These are phyloP conservation scores for Sturmia bella DNA, from an alignment of 2,888 invertebrate species.

Conservation along the genomic window DNA sequence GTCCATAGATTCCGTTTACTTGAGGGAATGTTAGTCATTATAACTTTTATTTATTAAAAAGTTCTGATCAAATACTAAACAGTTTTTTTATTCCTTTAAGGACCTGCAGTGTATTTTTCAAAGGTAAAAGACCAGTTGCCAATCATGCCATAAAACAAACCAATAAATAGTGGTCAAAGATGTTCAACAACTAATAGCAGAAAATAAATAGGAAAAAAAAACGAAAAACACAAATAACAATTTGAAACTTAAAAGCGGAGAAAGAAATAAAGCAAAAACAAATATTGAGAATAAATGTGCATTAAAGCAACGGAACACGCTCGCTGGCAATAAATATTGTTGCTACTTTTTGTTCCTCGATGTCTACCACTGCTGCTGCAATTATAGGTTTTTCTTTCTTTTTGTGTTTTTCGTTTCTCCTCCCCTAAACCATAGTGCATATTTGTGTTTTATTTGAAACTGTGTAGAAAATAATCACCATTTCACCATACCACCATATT, in stretches of 20 bases:
- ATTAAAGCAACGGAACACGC: slow-evolving; percentile 76
- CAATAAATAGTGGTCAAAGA: slow-evolving; percentile 71
- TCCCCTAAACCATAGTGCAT: slow-evolving; percentile 8
- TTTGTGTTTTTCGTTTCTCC: not conserved
- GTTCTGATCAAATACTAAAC: too few relatives aligned
- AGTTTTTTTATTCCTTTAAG: not conserved
- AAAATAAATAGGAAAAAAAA: slow-evolving; percentile 22
- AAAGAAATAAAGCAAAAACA: not conserved
- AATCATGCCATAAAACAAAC: slow-evolving; percentile 73
- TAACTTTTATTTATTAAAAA: too few relatives aligned
- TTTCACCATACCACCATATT: too few relatives aligned
- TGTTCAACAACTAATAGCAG: slow-evolving; percentile 55
- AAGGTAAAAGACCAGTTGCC: slow-evolving; percentile 72
- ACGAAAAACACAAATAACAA: slow-evolving; percentile 33
- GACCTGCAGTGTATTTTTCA: slow-evolving; percentile 26
- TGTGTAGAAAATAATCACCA: slow-evolving; percentile 78
- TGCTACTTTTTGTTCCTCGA: slow-evolving; percentile 45
- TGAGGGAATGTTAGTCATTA: too few relatives aligned
- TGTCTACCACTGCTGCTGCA: slow-evolving; percentile 35
- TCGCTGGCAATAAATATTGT: slow-evolving; percentile 78
- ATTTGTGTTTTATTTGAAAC: slow-evolving; percentile 60
- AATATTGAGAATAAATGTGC: slow-evolving; percentile 47
- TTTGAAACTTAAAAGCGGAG: slow-evolving; percentile 22
- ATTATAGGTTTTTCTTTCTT: slow-evolving; percentile 69
- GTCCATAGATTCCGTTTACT: too few relatives aligned